phyloP scores from a whole-genome alignment of 1,140 invertebrate genomes.

The Drosophila azteca region DNA sequence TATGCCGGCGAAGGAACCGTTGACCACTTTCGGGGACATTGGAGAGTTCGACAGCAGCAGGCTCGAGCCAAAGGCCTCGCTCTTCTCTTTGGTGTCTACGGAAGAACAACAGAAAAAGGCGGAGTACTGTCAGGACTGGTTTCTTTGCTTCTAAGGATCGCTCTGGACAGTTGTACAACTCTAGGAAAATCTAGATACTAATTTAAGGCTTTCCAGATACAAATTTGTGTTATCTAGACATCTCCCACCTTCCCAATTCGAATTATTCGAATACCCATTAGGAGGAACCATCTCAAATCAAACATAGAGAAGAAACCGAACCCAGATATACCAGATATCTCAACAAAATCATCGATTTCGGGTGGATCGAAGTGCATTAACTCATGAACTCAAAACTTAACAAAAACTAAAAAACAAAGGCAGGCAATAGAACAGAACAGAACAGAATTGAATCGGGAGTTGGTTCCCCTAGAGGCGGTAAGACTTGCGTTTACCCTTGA shows the following conservation, averaged over 20 bases:
- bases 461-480: constrained; percentile 32
- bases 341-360: constrained; percentile 6
- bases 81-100: constrained; percentile 91
- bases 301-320: not conserved
- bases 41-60: constrained; percentile 96
- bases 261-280: too few species aligned
- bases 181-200: too few species aligned
- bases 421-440: constrained; percentile 5
- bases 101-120: not conserved
- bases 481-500: constrained; percentile 87
- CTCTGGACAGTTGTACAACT: too few species aligned
- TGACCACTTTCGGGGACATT: constrained; percentile 98
- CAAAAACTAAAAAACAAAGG: constrained; percentile 18
- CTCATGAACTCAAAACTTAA: constrained; percentile 25
- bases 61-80: constrained; percentile 96
- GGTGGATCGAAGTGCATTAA: constrained; percentile 55
- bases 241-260: too few species aligned
- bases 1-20: constrained; percentile 97
- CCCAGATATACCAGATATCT: not conserved
- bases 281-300: not conserved
- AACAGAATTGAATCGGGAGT: not conserved
- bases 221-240: too few species aligned
- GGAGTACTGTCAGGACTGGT: too few species aligned
- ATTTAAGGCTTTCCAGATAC: too few species aligned
- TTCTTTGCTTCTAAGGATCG: too few species aligned